A percentile compares a stretch with the other conserved stretches of the same genome.
Evolutionary conservation across 2,113 vertebrate genomes (phyloP).

Genomic region (Corydoras maculifer): DNA sequence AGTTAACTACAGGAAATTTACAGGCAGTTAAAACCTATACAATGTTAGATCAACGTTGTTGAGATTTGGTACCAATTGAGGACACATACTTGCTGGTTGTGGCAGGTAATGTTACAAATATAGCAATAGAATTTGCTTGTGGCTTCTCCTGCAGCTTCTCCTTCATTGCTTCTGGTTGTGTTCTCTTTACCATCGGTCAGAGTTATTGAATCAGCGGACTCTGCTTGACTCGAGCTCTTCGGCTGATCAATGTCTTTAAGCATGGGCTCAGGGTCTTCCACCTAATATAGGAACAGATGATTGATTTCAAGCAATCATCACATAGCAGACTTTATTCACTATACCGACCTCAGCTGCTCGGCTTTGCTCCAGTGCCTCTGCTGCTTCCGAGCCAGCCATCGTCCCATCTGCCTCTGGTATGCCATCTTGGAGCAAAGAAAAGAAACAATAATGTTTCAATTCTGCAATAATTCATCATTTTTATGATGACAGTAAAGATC

Average conservation of each 20-base stretch:
- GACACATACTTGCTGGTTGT: conserved; percentile 79
- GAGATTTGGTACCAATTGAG: too few relatives aligned
- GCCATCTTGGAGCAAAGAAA: conserved; percentile 39
- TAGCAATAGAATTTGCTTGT: conserved; percentile 87
- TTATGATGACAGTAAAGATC: not conserved
- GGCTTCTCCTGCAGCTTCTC: conserved; percentile 51
- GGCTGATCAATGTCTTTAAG: conserved; percentile 74
- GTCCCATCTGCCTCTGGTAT: conserved; percentile 43
- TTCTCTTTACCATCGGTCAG: conserved; percentile 4
- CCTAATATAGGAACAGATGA: conserved; percentile 44
- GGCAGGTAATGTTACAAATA: conserved; percentile 85
- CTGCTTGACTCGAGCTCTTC: conserved; percentile 69
- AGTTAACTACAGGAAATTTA: not conserved
- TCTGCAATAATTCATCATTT: not conserved
- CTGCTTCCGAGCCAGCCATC: conserved; percentile 25
- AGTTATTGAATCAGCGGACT: conserved; percentile 58
- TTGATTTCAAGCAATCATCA: not conserved
- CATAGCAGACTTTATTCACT: not conserved
- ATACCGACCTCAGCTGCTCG: conserved; percentile 47
- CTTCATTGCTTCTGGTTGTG: conserved; percentile 33
- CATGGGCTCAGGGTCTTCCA: conserved; percentile 61
- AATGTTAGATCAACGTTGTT: too few relatives aligned
- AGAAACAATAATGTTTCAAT: not conserved
- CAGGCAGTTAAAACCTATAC: too few relatives aligned
- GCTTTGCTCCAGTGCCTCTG: conserved; percentile 47